phyloP scores from a whole-genome alignment of 35 echinoderm and acorn worm species.

The Patiria miniata region DNA sequence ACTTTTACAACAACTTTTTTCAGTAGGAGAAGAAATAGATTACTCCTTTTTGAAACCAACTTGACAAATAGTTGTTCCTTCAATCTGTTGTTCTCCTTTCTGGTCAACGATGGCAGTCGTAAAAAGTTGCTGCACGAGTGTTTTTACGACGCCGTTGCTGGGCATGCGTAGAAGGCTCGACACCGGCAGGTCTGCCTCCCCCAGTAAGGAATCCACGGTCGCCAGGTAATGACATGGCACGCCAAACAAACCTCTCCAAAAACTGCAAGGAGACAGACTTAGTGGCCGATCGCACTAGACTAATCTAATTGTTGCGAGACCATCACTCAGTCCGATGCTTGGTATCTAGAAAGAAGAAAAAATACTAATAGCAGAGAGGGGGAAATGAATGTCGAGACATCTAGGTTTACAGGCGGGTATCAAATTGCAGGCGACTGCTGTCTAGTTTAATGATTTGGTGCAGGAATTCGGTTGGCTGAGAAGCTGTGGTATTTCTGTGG shows the following conservation, averaged over 20 bases:
- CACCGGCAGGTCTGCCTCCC: neutral
- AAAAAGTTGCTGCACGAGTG: neutral
- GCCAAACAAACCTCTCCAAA: constrained; percentile 14
- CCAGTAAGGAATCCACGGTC: neutral
- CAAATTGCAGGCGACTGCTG: neutral
- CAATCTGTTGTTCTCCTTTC: neutral
- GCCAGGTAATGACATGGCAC: neutral
- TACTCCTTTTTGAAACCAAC: too few relatives aligned
- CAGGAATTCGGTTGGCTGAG: neutral
- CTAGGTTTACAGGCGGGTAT: neutral
- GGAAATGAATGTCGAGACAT: neutral
- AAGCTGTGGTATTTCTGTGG: neutral
- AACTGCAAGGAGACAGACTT: neutral
- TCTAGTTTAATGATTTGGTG: neutral
- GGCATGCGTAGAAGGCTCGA: neutral
- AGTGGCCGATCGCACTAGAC: neutral
- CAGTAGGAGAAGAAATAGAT: too few relatives aligned
- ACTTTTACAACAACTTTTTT: too few relatives aligned
- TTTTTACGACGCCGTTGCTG: constrained; percentile 19
- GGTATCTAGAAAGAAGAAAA: neutral
- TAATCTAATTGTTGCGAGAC: constrained; percentile 25
- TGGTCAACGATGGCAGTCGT: neutral
- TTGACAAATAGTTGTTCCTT: too few relatives aligned
- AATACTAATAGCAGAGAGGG: neutral
- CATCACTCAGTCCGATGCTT: neutral